Conservation (phyloP, 2,113 vertebrate species). For the Drymodes brunneopygia region DNA sequence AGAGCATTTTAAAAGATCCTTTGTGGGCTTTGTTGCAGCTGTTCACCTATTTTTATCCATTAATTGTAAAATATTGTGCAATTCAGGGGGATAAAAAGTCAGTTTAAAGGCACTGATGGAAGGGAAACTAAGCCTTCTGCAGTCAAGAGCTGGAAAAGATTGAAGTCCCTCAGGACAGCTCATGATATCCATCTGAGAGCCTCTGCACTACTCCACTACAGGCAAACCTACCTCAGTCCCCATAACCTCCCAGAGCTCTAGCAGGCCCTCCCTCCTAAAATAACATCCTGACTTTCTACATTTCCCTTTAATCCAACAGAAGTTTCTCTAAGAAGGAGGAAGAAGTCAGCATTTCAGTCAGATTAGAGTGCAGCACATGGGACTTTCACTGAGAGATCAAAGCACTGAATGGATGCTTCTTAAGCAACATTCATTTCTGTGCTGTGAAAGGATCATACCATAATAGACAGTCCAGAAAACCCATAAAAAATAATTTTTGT, state of each 20-base stretch:
- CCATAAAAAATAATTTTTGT: neutral
- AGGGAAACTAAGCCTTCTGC: neutral
- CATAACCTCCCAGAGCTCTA: neutral
- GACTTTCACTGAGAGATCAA: neutral
- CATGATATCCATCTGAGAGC: neutral
- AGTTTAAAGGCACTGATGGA: neutral
- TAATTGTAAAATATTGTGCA: neutral
- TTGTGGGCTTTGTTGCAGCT: neutral
- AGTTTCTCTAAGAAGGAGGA: neutral
- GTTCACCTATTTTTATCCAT: neutral
- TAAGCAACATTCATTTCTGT: neutral
- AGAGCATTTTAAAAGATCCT: neutral
- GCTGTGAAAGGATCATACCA: neutral
- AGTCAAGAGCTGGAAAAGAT: neutral
- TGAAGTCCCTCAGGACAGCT: neutral
- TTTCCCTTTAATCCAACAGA: neutral
- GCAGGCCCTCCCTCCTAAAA: neutral
- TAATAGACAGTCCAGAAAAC: neutral
- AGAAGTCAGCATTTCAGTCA: neutral
- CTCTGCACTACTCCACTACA: neutral
- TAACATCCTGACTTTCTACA: neutral
- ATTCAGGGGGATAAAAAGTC: neutral
- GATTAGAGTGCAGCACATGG: neutral
- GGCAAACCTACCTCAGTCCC: neutral
- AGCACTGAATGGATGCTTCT: neutral